These are phyloP conservation scores for Mycetomoellerius zeteki DNA, from an alignment of 1,140 invertebrate genomes.

Conservation along the genomic window DNA sequence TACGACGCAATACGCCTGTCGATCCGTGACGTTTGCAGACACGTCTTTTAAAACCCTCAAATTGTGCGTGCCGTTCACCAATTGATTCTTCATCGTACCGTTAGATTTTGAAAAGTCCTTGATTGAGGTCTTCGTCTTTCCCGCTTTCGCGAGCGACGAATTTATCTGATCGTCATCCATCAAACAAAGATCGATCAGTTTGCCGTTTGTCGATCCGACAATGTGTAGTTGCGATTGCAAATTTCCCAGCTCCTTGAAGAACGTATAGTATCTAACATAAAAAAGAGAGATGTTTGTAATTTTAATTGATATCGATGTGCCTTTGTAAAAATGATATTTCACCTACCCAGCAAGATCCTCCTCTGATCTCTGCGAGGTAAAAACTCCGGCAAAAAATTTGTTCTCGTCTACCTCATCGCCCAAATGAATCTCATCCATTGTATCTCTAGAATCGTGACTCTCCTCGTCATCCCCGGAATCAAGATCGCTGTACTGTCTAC, in stretches of 20 bases:
- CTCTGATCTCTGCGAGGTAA: slow-evolving; percentile 81
- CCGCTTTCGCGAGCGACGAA: background rate
- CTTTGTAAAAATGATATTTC: background rate
- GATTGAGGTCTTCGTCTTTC: background rate
- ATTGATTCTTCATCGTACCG: slow-evolving; percentile 21
- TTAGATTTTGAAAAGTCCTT: slow-evolving; percentile 53
- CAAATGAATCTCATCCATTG: slow-evolving; percentile 56
- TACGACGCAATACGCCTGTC: slow-evolving; percentile 82
- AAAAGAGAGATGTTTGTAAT: background rate
- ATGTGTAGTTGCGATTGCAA: slow-evolving; percentile 84
- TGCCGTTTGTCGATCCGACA: slow-evolving; percentile 23
- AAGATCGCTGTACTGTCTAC: slow-evolving; percentile 79
- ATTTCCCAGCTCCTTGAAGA: slow-evolving; percentile 87
- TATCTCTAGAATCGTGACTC: slow-evolving; percentile 68
- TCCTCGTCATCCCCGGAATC: slow-evolving; percentile 82
- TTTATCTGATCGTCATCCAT: slow-evolving; percentile 64
- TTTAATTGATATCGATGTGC: background rate
- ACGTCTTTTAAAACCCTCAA: slow-evolving; percentile 76
- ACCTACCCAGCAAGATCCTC: slow-evolving; percentile 80
- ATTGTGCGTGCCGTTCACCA: slow-evolving; percentile 43
- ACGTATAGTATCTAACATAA: slow-evolving; percentile 86
- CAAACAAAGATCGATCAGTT: background rate
- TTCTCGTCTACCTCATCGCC: slow-evolving; percentile 80
- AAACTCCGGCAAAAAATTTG: slow-evolving; percentile 83
- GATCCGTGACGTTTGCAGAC: slow-evolving; percentile 71